Base-by-base conservation (phyloP, 2,797 vertebrate species). In the Pseudomugil gertrudae region DNA sequence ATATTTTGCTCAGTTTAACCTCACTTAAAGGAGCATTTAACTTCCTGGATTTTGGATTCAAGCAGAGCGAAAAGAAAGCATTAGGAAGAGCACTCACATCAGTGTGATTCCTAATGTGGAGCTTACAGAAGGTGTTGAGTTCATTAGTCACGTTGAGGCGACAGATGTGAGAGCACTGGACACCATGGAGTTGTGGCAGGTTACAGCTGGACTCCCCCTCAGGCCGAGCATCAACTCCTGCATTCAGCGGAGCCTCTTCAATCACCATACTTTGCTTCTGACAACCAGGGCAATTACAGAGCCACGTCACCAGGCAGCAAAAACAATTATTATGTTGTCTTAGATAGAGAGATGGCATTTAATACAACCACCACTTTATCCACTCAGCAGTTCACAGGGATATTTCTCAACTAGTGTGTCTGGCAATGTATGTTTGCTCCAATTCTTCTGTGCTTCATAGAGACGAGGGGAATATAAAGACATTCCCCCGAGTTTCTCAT, bases 251-350 rank as follows among this genome's bases (percentile, higher is more conserved):
- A 78, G 68, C 36, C 66, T 19, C 53, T 74, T 64, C 58, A 66
- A 78, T 74, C 52, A 58, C 19, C 45, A 17, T 3, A n/a, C 56
- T 43, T 50, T n/a, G 14, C 43, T 66, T 75, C 19, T 40, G 38
- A 40, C 38, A 57, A 76, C 40, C 24, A 8, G 26, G 51, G 32
- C 3, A 56, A 40, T 59, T 59, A 63, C 67, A 57, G n/a, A 55
- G 21, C 60, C 7, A 36, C 26, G 15, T 71, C 84, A 77, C 58
- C 57, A 17, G 66, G 60, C 40, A 63, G 45, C 61, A 58, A 71
- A 84, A 81, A 85, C 72, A 83, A 78, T 74, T 60, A 73, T 87
- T 66, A 76, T 19, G 0, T 50, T 29, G 40, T 63, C 63, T 15
- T 32, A 62, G 66, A 81, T 62, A 68, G 66, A 71, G 61, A 50